Base-by-base conservation (phyloP, 2,888 invertebrate genomes). In the Cynaeus angustus region DNA sequence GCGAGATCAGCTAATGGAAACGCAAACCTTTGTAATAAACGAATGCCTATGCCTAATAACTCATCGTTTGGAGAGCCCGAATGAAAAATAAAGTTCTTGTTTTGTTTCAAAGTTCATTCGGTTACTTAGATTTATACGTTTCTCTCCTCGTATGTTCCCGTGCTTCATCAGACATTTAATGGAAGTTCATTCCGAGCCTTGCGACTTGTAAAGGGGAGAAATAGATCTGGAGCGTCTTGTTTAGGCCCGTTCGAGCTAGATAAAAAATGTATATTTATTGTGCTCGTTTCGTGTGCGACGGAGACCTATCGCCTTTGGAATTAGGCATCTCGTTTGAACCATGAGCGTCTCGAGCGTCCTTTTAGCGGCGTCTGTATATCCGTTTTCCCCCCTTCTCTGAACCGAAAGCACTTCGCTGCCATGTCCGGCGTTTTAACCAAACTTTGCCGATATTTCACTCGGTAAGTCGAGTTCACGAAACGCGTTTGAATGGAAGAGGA, bases 351-450 rank as follows among this genome's bases (percentile, higher is more conserved):
- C 73, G 61, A 48, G 71, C 71, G 70, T 71, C 74, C 73, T 68
- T 70, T 69, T 65, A 72, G 70, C 71, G 70, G 70, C 66, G 70
- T 68, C 56, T 72, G 75, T 73, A 74, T 75, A 77, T 78, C 76
- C 78, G 74, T 70, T 74, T 38, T 71, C 72, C 73, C 70, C 67
- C 67, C 66, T 68, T 64, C 71, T 70, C 72, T 68, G 72, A 66
- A 72, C 75, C 76, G 67, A 69, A 74, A 78, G 80, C 79, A 78
- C 79, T 79, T 76, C 75, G 75, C 75, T 77, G 77, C 80, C 77
- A 78, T 79, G 81, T 81, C 81, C 81, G 80, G 80, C 79, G 78
- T 79, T 80, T 81, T 78, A 79, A 69, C 77, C 74, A 81, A 81
- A 81, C 80, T 81, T 80, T 76, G 71, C 75, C 79, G 76, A 81